Evolutionary conservation across 2,888 invertebrate species (phyloP).

Genomic region (Agrotis ipsilon): DNA sequence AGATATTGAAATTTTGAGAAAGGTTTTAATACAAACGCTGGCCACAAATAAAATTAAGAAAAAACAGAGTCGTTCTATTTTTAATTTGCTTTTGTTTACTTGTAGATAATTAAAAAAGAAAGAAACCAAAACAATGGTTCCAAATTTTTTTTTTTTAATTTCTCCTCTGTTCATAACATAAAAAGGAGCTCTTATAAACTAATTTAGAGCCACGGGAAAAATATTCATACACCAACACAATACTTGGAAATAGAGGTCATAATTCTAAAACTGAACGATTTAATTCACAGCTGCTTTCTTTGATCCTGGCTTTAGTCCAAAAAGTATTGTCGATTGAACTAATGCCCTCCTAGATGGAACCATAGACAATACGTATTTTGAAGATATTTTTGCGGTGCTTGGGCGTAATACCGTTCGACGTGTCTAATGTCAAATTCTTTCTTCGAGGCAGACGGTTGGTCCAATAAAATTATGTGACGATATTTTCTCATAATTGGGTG

Average conservation of each 20-base stretch:
- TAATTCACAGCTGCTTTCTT: slow-evolving; percentile 49
- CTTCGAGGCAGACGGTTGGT: not conserved
- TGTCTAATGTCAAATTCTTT: slow-evolving; percentile 2
- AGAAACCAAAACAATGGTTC: slow-evolving; percentile 1
- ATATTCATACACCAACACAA: slow-evolving; percentile 26
- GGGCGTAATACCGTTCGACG: slow-evolving; percentile 18
- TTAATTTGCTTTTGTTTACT: slow-evolving; percentile 1
- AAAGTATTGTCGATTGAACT: slow-evolving; percentile 62
- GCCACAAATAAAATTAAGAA: slow-evolving; percentile 3
- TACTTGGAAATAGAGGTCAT: slow-evolving; percentile 43
- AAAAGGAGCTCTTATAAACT: slow-evolving; percentile 6
- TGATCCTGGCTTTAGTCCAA: slow-evolving; percentile 63
- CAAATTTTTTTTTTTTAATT: not conserved
- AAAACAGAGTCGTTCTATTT: slow-evolving; percentile 1
- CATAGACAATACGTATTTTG: slow-evolving; percentile 43
- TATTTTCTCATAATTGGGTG: not conserved
- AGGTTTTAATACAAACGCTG: slow-evolving; percentile 11
- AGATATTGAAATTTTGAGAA: slow-evolving; percentile 23
- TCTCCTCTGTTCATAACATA: not conserved
- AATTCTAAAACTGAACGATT: slow-evolving; percentile 51
- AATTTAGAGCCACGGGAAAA: slow-evolving; percentile 7
- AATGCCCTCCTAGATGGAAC: slow-evolving; percentile 42
- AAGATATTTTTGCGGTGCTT: slow-evolving; percentile 32
- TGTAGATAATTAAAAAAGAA: not conserved
- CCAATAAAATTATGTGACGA: not conserved